phyloP scores from a whole-genome alignment of 2,113 vertebrate genomes.

The Podarcis cretensis region DNA sequence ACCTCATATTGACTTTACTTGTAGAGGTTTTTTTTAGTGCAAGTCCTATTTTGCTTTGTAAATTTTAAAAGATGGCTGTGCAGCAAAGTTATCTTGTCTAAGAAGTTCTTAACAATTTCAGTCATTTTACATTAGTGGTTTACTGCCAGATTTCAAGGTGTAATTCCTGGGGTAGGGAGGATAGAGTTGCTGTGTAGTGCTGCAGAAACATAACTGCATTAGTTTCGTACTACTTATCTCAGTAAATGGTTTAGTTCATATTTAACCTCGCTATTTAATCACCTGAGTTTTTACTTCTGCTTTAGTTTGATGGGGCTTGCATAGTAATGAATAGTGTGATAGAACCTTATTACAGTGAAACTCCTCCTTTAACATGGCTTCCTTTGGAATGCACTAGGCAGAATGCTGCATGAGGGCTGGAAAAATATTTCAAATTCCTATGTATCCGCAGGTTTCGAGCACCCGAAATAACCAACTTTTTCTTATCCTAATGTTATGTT shows the following conservation, averaged over 20 bases:
- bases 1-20: neutral
- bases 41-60: neutral
- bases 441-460: neutral
- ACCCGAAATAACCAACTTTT: neutral
- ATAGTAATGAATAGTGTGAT: neutral
- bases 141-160: neutral
- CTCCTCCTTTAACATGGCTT: neutral
- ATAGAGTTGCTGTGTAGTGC: neutral
- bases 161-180: neutral
- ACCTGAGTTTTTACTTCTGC: neutral
- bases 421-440: constrained; percentile 21
- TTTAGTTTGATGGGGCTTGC: neutral
- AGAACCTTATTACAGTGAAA: neutral
- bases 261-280: neutral
- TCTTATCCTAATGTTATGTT: neutral
- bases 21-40: neutral
- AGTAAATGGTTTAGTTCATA: neutral
- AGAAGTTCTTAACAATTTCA: neutral
- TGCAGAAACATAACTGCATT: neutral
- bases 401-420: neutral
- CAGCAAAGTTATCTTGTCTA: neutral
- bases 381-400: constrained; percentile 1
- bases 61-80: neutral
- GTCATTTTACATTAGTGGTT: neutral
- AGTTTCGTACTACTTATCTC: neutral